Percentiles rank a stretch among this genome's conserved stretches.
phyloP scores from a whole-genome alignment of 2,888 invertebrate species.

The Metellina segmentata region DNA sequence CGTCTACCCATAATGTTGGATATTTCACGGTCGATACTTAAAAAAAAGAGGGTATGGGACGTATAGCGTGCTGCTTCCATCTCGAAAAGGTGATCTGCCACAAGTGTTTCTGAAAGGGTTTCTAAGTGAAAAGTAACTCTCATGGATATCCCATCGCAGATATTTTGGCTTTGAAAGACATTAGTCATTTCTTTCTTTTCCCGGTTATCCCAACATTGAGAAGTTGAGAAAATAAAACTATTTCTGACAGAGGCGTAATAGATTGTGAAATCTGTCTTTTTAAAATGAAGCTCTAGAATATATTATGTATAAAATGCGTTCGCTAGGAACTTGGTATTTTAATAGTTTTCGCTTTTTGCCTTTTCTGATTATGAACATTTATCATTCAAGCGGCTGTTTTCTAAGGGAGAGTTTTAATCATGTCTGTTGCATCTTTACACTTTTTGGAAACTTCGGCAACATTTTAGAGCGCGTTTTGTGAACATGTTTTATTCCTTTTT shows the following conservation, averaged over 20 bases:
- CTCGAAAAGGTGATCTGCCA: slow-evolving; percentile 6
- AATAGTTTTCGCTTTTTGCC: neutral
- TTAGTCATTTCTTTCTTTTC: neutral
- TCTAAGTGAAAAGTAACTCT: slow-evolving; percentile 13
- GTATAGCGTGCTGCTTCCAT: neutral
- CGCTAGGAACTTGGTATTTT: neutral
- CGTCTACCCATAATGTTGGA: neutral
- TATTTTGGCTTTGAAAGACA: slow-evolving; percentile 14
- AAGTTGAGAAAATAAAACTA: neutral
- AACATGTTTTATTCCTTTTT: neutral
- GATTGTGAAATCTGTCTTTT: neutral
- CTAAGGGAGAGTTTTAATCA: neutral
- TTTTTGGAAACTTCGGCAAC: neutral
- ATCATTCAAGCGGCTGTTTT: neutral
- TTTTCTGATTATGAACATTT: neutral
- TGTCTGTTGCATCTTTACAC: neutral
- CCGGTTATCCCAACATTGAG: neutral
- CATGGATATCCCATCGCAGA: neutral
- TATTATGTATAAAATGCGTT: neutral
- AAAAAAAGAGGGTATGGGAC: neutral
- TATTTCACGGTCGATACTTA: neutral
- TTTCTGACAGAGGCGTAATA: neutral
- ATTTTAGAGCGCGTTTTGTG: neutral
- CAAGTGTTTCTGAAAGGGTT: slow-evolving; percentile 2
- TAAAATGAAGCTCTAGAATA: neutral